Base-by-base conservation (phyloP, 2,113 vertebrate species). In the Eolophus roseicapilla region DNA sequence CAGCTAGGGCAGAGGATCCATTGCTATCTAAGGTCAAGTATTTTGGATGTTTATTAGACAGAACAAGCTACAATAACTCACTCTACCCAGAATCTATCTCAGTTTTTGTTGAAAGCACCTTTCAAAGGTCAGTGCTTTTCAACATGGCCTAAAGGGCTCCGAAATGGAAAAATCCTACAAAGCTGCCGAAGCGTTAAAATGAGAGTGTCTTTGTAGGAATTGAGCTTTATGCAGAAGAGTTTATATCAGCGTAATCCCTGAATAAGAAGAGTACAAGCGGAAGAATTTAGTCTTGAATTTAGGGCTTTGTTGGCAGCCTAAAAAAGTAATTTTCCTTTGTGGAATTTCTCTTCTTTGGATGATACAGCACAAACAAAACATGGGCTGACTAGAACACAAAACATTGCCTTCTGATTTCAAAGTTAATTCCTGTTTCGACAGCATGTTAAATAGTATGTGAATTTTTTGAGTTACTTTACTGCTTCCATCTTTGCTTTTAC, bases 351-450 rank as follows among this genome's bases (percentile, higher is more conserved):
- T 95, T 92, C 94, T 94, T 90, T 77, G 84, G 92, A 81, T 74
- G 94, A 71, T 35, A 70, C 62, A 92, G 95, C 93, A 95, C 94
- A 92, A 69, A 76, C 74, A 13, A 44, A 52, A 50, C 80, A 81
- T 88, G 96, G 96, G 95, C 97, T 97, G 97, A 96, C 96, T 96
- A 52, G 89, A 95, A 97, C 92, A 52, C 91, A 81, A 85, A 82
- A 39, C 82, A 37, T 92, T 63, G 77, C 85, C 81, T 84, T 84
- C 80, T 89, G 33, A 88, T 96, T 95, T 95, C 52, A 79, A 95
- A 93, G 94, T 59, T 87, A 94, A 17, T 83, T 96, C 95, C 96
- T 91, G 92, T 92, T 96, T 89, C 91, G 94, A 62, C 94, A 97
- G 96, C 94, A 78, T 88, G 92, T 79, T 86, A 86, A 86, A 79